Evolutionary conservation across 2,113 vertebrate genomes (phyloP).

Genomic region (Mohoua ochrocephala): DNA sequence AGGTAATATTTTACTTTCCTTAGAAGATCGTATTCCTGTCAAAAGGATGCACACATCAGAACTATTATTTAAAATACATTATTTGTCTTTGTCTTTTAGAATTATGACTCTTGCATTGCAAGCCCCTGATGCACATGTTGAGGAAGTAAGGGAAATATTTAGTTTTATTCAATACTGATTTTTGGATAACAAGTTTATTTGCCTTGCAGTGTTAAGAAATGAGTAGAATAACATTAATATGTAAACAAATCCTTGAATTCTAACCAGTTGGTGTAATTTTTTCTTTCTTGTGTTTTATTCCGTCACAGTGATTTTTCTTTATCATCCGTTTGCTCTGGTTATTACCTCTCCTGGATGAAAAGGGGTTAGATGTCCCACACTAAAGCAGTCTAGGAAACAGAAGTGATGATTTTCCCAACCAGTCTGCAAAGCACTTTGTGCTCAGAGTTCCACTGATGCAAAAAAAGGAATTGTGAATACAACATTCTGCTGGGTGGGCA

Average conservation of each 20-base stretch:
- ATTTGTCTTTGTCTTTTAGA: not conserved
- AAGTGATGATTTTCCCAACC: conserved; percentile 20
- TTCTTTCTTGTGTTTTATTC: not conserved
- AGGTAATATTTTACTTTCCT: not conserved
- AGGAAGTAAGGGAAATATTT: not conserved
- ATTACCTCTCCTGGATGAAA: not conserved
- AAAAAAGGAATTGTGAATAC: not conserved
- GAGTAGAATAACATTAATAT: not conserved
- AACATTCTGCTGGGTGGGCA: not conserved
- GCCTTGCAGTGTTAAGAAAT: not conserved
- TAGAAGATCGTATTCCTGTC: not conserved
- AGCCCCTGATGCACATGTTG: not conserved
- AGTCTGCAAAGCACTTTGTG: not conserved
- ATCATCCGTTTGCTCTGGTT: not conserved
- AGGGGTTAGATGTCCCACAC: not conserved
- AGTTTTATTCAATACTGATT: not conserved
- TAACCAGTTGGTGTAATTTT: not conserved
- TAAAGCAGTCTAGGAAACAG: conserved; percentile 29
- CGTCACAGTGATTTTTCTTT: not conserved
- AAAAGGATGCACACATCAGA: not conserved
- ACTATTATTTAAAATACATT: not conserved
- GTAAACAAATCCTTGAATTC: not conserved
- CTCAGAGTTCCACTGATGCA: conserved; percentile 12
- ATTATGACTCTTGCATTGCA: not conserved
- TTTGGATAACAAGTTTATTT: not conserved